Evolutionary conservation across 2,888 invertebrate species (phyloP), one percentile per base, ranked within the genome.

Genomic region (Pantelozetes paolii): DNA sequence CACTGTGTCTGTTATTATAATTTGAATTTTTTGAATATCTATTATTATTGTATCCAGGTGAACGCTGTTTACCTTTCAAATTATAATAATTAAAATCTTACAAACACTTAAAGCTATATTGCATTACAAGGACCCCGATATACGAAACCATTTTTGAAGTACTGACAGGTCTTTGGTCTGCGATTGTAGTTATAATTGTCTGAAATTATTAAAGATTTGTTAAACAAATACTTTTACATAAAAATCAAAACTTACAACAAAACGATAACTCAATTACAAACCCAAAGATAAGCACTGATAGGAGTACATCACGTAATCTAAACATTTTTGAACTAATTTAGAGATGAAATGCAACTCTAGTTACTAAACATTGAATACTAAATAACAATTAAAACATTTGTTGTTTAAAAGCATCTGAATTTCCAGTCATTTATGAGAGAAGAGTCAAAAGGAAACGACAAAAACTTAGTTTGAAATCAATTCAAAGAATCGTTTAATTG

Each of bases 121-220:
- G 54, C 32, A n/a, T 62, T 32, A 62, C 62, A 62, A 6, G 62
- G 62, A 32, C 62, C 62, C 9, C 62, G 62, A 32, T 62, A 62
- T 30, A 62, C 32, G 2, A 18, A 32, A 30, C 62, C 62, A 32
- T 62, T 62, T 32, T 62, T 30, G 15, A 62, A 62, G n/a, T 32
- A 62, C 15, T 62, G 32, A 30, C 62, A 62, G 8, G 9, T 59
- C 18, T 62, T 62, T 23, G 8, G 23, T 26, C 54, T 23, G 6
- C 50, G n/a, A 23, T 54, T 23, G 11, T 6, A 8, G 1, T 54
- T 1, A 23, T 54, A 20, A 54, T 26, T 26, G 11, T 26, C 54
- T 54, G 15, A 45, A 45, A 45, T 45, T 11, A 45, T 45, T 18
- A 18, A 45, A 15, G 15, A 45, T 45, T 45, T 2, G 15, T 15